Percentiles rank a stretch among this genome's conserved stretches.
Evolutionary conservation across 2,797 vertebrate species (phyloP).

Genomic region (Poecilia picta): DNA sequence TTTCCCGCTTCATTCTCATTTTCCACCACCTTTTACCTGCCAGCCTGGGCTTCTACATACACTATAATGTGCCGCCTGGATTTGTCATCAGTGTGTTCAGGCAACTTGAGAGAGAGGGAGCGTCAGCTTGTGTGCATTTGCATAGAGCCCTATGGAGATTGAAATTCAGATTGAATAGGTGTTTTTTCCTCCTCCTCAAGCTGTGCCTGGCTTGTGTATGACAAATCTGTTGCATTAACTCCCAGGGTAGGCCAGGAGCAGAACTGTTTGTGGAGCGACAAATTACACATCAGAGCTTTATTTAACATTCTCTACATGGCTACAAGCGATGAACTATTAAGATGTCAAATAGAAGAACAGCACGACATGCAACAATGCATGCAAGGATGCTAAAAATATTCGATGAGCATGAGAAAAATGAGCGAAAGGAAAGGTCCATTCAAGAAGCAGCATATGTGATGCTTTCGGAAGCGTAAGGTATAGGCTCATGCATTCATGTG

Average conservation of each 20-base stretch:
- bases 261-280: slow-evolving; percentile 78
- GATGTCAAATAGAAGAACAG: slow-evolving; percentile 71
- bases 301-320: slow-evolving; percentile 77
- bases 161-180: slow-evolving; percentile 79
- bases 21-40: slow-evolving; percentile 42
- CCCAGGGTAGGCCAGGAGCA: slow-evolving; percentile 74
- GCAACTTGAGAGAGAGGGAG: slow-evolving; percentile 49
- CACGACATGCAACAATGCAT: slow-evolving; percentile 59
- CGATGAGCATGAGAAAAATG: slow-evolving; percentile 26
- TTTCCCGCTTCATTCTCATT: slow-evolving; percentile 32
- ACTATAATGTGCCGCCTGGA: slow-evolving; percentile 45
- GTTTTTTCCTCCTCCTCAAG: slow-evolving; percentile 57
- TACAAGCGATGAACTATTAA: slow-evolving; percentile 76
- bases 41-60: slow-evolving; percentile 33
- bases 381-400: slow-evolving; percentile 55
- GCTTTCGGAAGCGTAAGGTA: not conserved
- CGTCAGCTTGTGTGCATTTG: slow-evolving; percentile 68
- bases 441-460: not conserved
- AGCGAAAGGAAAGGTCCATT: slow-evolving; percentile 3
- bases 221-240: slow-evolving; percentile 81
- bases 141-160: slow-evolving; percentile 74
- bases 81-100: slow-evolving; percentile 52
- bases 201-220: slow-evolving; percentile 72
- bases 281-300: slow-evolving; percentile 79
- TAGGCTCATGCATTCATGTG: not conserved